Conservation (phyloP, 2,797 vertebrate species). For the Cottoperca gobio region DNA sequence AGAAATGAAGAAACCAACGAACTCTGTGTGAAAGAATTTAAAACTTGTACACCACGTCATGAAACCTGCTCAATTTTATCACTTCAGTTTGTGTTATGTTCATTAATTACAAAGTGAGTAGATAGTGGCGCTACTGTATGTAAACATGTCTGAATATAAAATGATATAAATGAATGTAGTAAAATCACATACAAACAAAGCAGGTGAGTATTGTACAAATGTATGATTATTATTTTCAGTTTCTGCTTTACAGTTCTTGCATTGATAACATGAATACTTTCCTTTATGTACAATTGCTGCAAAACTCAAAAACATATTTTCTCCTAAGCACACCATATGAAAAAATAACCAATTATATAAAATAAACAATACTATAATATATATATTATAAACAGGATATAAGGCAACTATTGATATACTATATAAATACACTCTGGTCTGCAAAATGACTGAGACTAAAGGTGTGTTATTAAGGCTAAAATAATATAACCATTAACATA, state of each 20-base stretch:
- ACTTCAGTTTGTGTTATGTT: constrained; percentile 2
- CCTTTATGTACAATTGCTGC: constrained; percentile 18
- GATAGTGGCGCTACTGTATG: neutral
- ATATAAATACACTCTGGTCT: constrained; percentile 46
- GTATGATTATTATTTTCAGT: constrained; percentile 48
- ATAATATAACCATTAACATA: constrained; percentile 35
- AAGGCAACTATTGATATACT: constrained; percentile 70
- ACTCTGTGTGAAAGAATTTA: neutral
- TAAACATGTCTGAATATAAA: neutral
- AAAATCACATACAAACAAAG: neutral
- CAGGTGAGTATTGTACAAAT: constrained; percentile 2
- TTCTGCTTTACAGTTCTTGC: constrained; percentile 17
- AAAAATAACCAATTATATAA: constrained; percentile 44
- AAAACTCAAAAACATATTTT: constrained; percentile 12
- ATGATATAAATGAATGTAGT: neutral
- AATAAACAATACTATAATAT: too few relatives aligned
- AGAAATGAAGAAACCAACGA: constrained; percentile 70
- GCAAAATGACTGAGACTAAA: constrained; percentile 36
- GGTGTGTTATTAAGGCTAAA: constrained; percentile 70
- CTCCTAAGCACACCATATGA: constrained; percentile 5
- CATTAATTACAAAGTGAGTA: neutral
- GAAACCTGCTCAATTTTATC: neutral
- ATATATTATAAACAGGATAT: constrained; percentile 54
- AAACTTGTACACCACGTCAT: neutral
- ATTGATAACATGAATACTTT: neutral